Conservation (phyloP, 2,888 invertebrate species). For the Leucania comma region DNA sequence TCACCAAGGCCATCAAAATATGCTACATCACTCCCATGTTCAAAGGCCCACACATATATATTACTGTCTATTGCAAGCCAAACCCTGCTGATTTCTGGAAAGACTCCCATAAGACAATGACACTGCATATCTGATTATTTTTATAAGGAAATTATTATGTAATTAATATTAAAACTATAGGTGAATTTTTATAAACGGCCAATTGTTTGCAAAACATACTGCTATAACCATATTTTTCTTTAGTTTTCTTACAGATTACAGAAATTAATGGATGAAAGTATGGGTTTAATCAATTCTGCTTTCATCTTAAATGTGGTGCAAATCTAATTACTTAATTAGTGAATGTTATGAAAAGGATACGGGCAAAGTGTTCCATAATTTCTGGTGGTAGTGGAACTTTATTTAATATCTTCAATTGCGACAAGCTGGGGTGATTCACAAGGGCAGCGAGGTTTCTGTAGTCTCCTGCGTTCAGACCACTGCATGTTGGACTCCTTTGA, state of each 20-base stretch:
- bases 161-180: background rate
- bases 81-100: conserved; percentile 98
- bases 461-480: conserved; percentile 97
- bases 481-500: conserved; percentile 95
- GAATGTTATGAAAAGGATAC: conserved; percentile 92
- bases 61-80: conserved; percentile 99
- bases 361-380: conserved; percentile 98
- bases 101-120: conserved; percentile 99
- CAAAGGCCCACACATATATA: conserved; percentile 99
- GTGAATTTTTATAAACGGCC: background rate
- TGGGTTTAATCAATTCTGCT: background rate
- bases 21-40: conserved; percentile 98
- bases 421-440: conserved; percentile 93
- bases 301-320: background rate
- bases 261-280: background rate
- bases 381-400: conserved; percentile 98
- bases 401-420: conserved; percentile 94
- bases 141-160: conserved; percentile 66
- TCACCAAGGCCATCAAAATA: conserved; percentile 99
- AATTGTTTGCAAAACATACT: background rate
- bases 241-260: background rate
- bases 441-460: conserved; percentile 95
- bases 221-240: background rate
- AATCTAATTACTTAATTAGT: background rate
- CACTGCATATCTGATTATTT: conserved; percentile 96